Conservation (phyloP, 2,797 vertebrate species). For the Poecilia gillii region DNA sequence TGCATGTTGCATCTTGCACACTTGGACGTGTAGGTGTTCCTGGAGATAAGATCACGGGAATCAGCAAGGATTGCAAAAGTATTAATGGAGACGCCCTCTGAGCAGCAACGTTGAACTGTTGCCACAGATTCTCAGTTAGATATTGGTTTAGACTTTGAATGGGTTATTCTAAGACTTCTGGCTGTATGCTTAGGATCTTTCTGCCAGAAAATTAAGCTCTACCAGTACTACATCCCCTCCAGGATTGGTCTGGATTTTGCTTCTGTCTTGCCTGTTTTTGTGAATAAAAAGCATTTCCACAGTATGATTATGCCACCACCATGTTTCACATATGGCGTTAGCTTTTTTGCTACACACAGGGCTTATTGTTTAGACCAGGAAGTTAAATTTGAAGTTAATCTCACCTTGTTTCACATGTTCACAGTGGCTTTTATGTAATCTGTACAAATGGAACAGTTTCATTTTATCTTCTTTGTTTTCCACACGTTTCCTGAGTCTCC, state of each 20-base stretch:
- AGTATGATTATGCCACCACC: neutral
- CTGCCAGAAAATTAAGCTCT: neutral
- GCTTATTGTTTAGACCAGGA: neutral
- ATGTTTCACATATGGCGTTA: neutral
- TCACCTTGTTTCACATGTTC: neutral
- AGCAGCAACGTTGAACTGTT: neutral
- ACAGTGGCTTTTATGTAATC: neutral
- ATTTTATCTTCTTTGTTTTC: too few relatives aligned
- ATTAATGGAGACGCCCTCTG: neutral
- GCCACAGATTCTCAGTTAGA: neutral
- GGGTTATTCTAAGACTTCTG: neutral
- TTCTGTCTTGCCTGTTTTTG: neutral
- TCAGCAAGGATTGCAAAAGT: neutral
- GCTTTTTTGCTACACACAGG: neutral
- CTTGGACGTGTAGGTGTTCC: constrained; percentile 21
- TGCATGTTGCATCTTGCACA: constrained; percentile 26
- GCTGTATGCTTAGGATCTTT: neutral
- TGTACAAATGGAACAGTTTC: neutral
- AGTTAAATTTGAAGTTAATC: neutral
- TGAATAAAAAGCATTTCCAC: neutral
- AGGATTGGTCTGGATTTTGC: neutral
- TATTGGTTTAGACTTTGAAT: neutral
- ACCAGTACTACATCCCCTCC: neutral
- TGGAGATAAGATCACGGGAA: constrained; percentile 4
- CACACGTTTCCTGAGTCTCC: neutral